Conservation (phyloP, 2,113 vertebrate species). For the Uropsilus gracilis region DNA sequence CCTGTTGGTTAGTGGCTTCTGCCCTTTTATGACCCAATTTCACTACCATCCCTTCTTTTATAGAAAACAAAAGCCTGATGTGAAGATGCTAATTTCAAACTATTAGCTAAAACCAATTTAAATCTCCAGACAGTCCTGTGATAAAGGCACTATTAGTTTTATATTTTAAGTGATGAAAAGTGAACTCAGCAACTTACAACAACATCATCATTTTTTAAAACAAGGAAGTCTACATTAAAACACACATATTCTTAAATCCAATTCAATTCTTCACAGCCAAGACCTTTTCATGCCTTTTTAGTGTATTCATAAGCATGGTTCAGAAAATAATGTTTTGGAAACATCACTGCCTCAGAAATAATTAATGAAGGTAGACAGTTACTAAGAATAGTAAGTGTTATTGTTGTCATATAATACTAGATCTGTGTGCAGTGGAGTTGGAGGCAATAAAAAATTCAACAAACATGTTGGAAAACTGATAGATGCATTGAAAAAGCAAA, state of each 20-base stretch:
- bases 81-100: background rate
- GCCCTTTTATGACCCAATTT: too few relatives aligned
- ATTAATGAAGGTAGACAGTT: conserved; percentile 30
- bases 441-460: background rate
- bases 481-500: conserved; percentile 24
- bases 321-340: background rate
- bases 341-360: conserved; percentile 46
- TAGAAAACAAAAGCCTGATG: background rate
- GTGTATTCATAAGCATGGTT: background rate
- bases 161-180: background rate
- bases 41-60: background rate
- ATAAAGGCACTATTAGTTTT: background rate
- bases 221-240: background rate
- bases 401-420: background rate
- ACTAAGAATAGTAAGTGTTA: background rate
- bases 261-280: background rate
- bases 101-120: background rate
- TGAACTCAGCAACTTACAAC: background rate
- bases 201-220: background rate
- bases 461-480: background rate
- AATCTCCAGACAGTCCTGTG: background rate
- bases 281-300: background rate
- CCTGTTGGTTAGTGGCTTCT: too few relatives aligned
- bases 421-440: background rate
- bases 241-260: background rate